phyloP scores from a whole-genome alignment of 2,888 invertebrate genomes.

The Synergus japonicus region DNA sequence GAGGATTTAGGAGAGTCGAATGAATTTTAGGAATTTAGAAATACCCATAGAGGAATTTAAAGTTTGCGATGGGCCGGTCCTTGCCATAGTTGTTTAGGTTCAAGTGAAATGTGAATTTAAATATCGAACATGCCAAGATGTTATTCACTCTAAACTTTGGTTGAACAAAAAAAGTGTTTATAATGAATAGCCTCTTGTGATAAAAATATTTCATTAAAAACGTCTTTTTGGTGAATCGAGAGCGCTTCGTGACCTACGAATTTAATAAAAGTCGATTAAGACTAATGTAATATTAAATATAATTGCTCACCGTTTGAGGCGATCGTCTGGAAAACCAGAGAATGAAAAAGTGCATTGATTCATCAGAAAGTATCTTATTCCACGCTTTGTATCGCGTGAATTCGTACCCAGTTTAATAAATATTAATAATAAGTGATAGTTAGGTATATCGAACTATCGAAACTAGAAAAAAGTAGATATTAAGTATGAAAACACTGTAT shows the following conservation, averaged over 20 bases:
- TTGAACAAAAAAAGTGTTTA: slow-evolving; percentile 1
- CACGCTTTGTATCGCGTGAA: slow-evolving; percentile 35
- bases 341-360: slow-evolving; percentile 15
- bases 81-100: slow-evolving; percentile 63
- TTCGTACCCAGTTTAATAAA: slow-evolving; percentile 35
- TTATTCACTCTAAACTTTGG: slow-evolving; percentile 54
- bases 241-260: slow-evolving; percentile 34
- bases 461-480: slow-evolving; percentile 21
- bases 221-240: slow-evolving; percentile 37
- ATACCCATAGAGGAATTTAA: slow-evolving; percentile 40
- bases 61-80: slow-evolving; percentile 62
- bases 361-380: neutral
- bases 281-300: slow-evolving; percentile 33
- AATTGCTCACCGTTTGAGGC: slow-evolving; percentile 35
- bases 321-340: neutral
- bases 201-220: slow-evolving; percentile 25
- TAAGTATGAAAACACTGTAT: slow-evolving; percentile 34
- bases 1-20: neutral
- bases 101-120: slow-evolving; percentile 25
- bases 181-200: neutral
- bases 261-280: slow-evolving; percentile 41
- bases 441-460: slow-evolving; percentile 19
- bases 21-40: slow-evolving; percentile 4
- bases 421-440: slow-evolving; percentile 30
- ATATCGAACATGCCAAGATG: slow-evolving; percentile 3